A percentile compares a stretch with the other conserved stretches of the same genome.
phyloP scores from a whole-genome alignment of 92 coral and sea anemone genomes.

The Heteractis magnifica region DNA sequence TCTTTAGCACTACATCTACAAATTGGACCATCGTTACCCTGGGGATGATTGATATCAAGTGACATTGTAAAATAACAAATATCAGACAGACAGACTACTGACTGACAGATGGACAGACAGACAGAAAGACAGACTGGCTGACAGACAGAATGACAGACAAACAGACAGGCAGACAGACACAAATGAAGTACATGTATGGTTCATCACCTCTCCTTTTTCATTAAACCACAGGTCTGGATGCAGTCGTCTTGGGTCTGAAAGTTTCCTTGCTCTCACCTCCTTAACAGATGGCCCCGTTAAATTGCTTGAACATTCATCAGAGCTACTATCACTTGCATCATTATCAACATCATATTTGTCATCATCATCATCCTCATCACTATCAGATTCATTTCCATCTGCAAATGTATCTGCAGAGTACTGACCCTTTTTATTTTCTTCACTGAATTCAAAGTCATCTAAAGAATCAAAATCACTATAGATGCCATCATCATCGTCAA shows the following conservation, averaged over 20 bases:
- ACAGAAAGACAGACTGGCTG: not conserved
- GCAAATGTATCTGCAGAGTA: conserved; percentile 28
- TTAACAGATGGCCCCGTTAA: conserved; percentile 36
- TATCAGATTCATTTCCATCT: conserved; percentile 45
- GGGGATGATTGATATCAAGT: not conserved
- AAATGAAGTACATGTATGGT: too few species aligned
- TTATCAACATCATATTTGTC: conserved; percentile 39
- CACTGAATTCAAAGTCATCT: conserved; percentile 19
- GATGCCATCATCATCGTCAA: conserved; percentile 24
- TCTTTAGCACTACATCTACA: conserved; percentile 84
- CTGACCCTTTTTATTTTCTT: not conserved
- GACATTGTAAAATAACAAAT: not conserved
- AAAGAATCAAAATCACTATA: conserved; percentile 28
- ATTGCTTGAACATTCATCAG: conserved; percentile 42
- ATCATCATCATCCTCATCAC: conserved; percentile 28
- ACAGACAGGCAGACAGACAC: not conserved
- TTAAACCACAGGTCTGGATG: conserved; percentile 97
- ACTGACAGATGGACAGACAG: not conserved
- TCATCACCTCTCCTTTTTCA: conserved; percentile 80
- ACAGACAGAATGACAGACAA: not conserved
- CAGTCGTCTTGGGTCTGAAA: conserved; percentile 64
- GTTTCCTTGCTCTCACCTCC: conserved; percentile 55
- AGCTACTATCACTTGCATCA: conserved; percentile 40
- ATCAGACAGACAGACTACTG: not conserved
- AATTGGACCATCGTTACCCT: conserved; percentile 92